phyloP scores from a whole-genome alignment of 2,888 invertebrate genomes.

The Acanthococcus lagerstroemiae region DNA sequence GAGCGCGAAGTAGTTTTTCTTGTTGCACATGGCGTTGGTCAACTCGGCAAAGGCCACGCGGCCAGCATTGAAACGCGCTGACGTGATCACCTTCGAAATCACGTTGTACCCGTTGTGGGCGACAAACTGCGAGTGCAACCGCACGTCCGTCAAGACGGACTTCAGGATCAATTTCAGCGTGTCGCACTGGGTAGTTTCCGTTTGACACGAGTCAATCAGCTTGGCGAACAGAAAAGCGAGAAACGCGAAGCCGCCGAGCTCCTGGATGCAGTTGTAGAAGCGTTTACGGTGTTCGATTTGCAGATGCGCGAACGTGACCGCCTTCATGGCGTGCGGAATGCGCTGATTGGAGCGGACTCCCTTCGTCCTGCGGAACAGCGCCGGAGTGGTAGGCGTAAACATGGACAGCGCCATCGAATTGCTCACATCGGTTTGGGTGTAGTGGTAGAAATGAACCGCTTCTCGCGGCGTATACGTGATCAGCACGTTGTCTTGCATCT shows the following conservation, averaged over 20 bases:
- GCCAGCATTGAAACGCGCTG: conserved; percentile 23
- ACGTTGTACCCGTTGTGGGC: conserved; percentile 32
- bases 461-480: conserved; percentile 54
- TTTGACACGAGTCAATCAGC: conserved; percentile 6
- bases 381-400: conserved; percentile 32
- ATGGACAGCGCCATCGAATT: conserved; percentile 43
- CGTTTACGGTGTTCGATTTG: conserved; percentile 4
- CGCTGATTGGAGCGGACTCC: conserved; percentile 28
- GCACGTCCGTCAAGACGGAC: conserved; percentile 29
- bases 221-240: conserved; percentile 20
- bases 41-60: conserved; percentile 24
- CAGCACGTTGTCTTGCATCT: conserved; percentile 52
- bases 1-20: conserved; percentile 1
- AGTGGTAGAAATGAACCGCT: conserved; percentile 47
- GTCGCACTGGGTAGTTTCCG: conserved; percentile 23
- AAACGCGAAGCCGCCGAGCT: conserved; percentile 23
- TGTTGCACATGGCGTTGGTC: conserved; percentile 18
- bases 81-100: conserved; percentile 31
- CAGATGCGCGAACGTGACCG: conserved; percentile 27
- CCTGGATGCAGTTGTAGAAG: conserved; percentile 5
- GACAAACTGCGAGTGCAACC: conserved; percentile 32
- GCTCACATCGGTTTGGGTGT: conserved; percentile 43
- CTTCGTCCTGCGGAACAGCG: conserved; percentile 29
- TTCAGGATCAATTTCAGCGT: conserved; percentile 30
- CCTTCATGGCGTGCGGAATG: conserved; percentile 20